Percentiles rank a stretch among this genome's conserved stretches.
Evolutionary conservation across 2,113 vertebrate species (phyloP).

Genomic region (Orthonyx spaldingii): DNA sequence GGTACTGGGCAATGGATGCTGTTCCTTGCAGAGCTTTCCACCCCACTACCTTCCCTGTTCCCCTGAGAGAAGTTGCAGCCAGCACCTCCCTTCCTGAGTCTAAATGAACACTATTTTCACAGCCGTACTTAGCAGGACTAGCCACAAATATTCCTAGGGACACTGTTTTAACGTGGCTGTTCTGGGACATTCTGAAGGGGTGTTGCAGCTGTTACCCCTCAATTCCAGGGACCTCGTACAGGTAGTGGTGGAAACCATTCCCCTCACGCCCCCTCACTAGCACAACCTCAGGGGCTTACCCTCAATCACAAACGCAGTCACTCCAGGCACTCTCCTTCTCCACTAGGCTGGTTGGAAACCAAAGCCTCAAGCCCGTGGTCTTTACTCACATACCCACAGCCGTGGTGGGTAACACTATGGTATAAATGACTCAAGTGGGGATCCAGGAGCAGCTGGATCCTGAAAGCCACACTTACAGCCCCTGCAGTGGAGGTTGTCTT

Average conservation of each 20-base stretch:
- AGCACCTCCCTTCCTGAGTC: slow-evolving; percentile 53
- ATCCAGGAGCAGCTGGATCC: neutral
- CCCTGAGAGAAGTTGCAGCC: neutral
- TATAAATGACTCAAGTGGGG: neutral
- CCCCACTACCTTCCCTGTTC: slow-evolving; percentile 18
- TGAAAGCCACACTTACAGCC: neutral
- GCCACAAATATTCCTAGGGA: neutral
- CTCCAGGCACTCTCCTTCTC: neutral
- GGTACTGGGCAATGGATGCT: neutral
- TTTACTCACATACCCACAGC: neutral
- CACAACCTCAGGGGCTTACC: neutral
- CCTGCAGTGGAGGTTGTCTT: neutral
- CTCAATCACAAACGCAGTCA: neutral
- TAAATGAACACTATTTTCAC: slow-evolving; percentile 51
- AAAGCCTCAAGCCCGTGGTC: neutral
- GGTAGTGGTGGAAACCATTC: neutral
- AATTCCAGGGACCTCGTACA: neutral
- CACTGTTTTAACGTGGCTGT: neutral
- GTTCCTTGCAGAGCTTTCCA: neutral
- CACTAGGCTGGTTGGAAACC: neutral
- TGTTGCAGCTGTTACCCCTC: neutral
- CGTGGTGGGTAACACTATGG: rapidly evolving
- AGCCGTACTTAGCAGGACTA: neutral
- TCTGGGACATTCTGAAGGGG: neutral
- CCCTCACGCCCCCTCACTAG: neutral